Evolutionary conservation across 2,888 invertebrate species (phyloP).

Genomic region (Agrenia bidenticulata): DNA sequence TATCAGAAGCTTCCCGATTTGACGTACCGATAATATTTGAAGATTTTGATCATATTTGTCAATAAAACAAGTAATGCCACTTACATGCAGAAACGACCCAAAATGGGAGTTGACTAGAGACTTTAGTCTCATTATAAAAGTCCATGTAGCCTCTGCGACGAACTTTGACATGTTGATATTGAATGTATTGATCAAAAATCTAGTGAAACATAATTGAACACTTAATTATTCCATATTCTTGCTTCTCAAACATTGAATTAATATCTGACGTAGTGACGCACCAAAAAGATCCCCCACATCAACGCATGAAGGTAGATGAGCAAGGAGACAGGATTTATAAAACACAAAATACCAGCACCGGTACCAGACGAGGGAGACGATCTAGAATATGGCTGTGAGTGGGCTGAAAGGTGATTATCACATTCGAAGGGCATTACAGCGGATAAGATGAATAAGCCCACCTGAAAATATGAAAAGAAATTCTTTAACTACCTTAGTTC

Average conservation of each 20-base stretch:
- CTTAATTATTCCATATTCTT: background rate
- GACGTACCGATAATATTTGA: no score
- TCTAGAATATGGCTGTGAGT: background rate
- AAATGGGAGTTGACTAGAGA: slow-evolving; percentile 64
- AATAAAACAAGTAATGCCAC: slow-evolving; percentile 19
- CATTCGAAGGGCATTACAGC: slow-evolving; percentile 30
- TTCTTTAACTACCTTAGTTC: background rate
- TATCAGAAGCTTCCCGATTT: no score
- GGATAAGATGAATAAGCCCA: slow-evolving; percentile 29
- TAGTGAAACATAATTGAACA: slow-evolving; percentile 52
- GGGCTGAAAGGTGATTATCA: slow-evolving; percentile 3
- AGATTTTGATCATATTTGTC: no score
- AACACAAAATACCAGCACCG: slow-evolving; percentile 18
- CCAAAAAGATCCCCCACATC: slow-evolving; percentile 64
- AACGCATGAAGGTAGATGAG: slow-evolving; percentile 63
- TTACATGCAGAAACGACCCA: slow-evolving; percentile 62
- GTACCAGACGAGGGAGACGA: background rate
- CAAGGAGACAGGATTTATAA: slow-evolving; percentile 61
- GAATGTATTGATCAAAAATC: slow-evolving; percentile 64
- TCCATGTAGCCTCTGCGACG: slow-evolving; percentile 69
- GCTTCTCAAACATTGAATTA: slow-evolving; percentile 6
- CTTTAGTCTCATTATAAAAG: slow-evolving; percentile 65
- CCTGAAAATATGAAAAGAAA: slow-evolving; percentile 19
- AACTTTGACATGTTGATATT: slow-evolving; percentile 64
- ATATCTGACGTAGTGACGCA: slow-evolving; percentile 54